Evolutionary conservation across 2,888 invertebrate species (phyloP), one percentile per base, ranked within the genome.

Genomic region (Dendrolimus houi): DNA sequence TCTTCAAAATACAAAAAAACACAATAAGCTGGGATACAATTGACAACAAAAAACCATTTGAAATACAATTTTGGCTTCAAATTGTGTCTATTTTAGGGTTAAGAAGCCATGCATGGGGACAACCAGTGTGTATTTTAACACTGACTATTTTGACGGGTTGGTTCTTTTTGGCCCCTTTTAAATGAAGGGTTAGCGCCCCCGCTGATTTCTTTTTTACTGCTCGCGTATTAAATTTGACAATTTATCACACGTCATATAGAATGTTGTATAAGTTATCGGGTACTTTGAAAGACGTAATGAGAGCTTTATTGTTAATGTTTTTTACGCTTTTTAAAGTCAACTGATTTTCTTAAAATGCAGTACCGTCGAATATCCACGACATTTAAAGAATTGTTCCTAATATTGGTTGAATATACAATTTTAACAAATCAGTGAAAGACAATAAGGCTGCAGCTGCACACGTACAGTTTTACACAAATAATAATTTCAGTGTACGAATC

Each of bases 81-180:
- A 83, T 85, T 80, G 81, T 77, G 71, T 77, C 75, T 86, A 85
- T 79, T 75, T 76, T 75, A 78, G 85, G 84, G 87, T 83, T 88
- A 87, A 87, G 87, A 88, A 89, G 86, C 87, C 87, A 73, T 80
- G 82, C 79, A 74, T 72, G 69, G 71, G 69, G 79, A 83, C 81
- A 84, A 85, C 77, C 73, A 78, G 85, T 87, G 81, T 85, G 86
- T 87, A 82, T 85, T 84, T 87, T 88, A 86, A 87, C 87, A 81
- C 82, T 75, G 72, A 79, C 77, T 72, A 76, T 83, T 87, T 83
- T 81, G 80, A 84, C 73, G 75, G 79, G 80, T 68, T 70, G 68
- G 75, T 74, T 74, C 75, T 72, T 75, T 79, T 81, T 74, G 71
- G 62, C 70, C 73, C 71, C 72, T 68, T 69, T 66, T 47, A 47